A percentile compares a stretch with the other conserved stretches of the same genome.
Conservation (phyloP, 53 echinoderm and acorn worm species). For the Paracentrotus lividus region DNA sequence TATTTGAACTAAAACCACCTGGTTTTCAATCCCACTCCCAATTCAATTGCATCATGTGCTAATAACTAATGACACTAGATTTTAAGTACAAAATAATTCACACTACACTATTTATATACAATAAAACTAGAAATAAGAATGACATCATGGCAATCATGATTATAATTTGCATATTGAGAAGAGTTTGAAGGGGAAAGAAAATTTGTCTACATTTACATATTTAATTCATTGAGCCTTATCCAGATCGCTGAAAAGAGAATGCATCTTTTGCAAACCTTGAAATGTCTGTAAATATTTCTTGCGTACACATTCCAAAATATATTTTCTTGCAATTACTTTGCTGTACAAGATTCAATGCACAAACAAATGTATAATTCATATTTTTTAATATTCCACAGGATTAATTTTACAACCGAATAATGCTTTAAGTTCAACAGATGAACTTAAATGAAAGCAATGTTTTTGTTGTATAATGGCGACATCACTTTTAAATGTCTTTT, state of each 20-base stretch:
- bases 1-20: neutral
- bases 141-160: constrained; percentile 48
- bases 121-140: constrained; percentile 41
- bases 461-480: neutral
- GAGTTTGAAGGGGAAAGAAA: constrained; percentile 6
- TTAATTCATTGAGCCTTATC: neutral
- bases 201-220: neutral
- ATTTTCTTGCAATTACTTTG: neutral
- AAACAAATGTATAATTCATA: neutral
- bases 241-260: neutral
- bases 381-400: neutral
- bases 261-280: neutral
- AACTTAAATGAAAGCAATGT: neutral
- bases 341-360: neutral
- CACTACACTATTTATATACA: constrained; percentile 45
- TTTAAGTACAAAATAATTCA: constrained; percentile 55
- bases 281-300: neutral
- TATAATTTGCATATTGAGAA: constrained; percentile 33
- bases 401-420: neutral
- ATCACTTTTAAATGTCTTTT: too few species aligned
- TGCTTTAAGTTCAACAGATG: neutral
- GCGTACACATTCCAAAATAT: neutral
- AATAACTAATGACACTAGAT: neutral
- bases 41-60: neutral
- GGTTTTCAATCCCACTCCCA: neutral